Conservation (phyloP, 2,888 invertebrate species). For the Carcina quercana region DNA sequence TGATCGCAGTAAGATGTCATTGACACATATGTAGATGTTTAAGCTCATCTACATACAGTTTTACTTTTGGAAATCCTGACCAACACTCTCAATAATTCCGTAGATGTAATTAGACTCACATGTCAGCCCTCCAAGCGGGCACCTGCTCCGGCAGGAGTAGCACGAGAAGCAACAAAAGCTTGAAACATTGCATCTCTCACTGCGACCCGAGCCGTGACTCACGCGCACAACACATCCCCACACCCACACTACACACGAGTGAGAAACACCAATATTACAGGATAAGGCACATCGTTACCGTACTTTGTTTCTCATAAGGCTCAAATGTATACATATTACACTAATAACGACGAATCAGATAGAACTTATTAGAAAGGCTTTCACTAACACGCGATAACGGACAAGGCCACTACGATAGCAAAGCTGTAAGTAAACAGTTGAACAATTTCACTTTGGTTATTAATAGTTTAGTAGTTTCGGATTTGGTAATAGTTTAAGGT, state of each 20-base stretch:
- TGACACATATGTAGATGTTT: too few species aligned
- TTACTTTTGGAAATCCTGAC: too few species aligned
- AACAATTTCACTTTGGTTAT: conserved; percentile 40
- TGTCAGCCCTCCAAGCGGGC: conserved; percentile 49
- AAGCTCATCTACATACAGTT: too few species aligned
- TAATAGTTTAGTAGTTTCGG: conserved; percentile 36
- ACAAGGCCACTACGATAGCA: conserved; percentile 57
- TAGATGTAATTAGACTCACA: conserved; percentile 30
- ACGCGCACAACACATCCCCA: conserved; percentile 30
- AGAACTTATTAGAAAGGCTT: conserved; percentile 36
- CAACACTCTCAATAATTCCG: too few species aligned
- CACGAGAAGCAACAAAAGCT: conserved; percentile 38
- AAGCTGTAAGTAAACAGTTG: conserved; percentile 35
- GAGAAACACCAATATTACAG: conserved; percentile 42
- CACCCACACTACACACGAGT: conserved; percentile 23
- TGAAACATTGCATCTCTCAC: conserved; percentile 43
- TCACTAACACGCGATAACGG: conserved; percentile 42
- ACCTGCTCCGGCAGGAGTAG: conserved; percentile 47
- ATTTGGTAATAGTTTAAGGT: conserved; percentile 12
- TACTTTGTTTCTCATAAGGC: conserved; percentile 39
- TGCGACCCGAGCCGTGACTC: conserved; percentile 40
- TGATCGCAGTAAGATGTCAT: too few species aligned
- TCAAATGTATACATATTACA: conserved; percentile 18
- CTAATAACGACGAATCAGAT: conserved; percentile 11
- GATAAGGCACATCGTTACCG: conserved; percentile 62